Conservation (phyloP, 2,113 vertebrate genomes). For the Neopipo cinnamomea region DNA sequence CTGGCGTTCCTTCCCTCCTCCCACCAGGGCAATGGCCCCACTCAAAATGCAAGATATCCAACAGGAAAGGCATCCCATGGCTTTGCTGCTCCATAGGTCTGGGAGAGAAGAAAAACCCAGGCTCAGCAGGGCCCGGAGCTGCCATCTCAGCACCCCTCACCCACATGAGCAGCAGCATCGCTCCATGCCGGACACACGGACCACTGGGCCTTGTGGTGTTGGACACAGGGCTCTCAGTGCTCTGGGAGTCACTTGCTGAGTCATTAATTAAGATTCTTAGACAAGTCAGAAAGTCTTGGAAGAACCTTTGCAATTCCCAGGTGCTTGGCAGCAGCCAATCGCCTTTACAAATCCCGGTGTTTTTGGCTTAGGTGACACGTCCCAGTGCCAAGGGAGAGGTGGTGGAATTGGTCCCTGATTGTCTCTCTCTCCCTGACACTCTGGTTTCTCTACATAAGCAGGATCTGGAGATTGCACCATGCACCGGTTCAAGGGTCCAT, state of each 20-base stretch:
- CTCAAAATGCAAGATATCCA: slow-evolving; percentile 2
- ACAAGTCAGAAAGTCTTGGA: not conserved
- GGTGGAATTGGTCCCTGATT: not conserved
- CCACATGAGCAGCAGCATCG: fast-evolving
- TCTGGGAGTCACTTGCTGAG: not conserved
- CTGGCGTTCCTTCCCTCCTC: slow-evolving; percentile 64
- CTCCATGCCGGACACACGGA: fast-evolving
- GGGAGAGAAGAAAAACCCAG: not conserved
- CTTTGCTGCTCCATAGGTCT: not conserved
- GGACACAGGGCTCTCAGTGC: not conserved
- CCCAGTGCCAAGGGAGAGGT: not conserved
- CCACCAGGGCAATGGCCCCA: not conserved
- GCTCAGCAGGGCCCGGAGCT: fast-evolving
- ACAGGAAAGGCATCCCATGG: not conserved
- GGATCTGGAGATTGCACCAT: not conserved
- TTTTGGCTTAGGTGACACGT: not conserved
- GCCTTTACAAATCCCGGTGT: not conserved
- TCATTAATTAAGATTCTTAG: not conserved
- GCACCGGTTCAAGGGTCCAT: fast-evolving
- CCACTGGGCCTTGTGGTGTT: fast-evolving
- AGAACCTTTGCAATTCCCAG: not conserved
- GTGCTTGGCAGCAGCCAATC: not conserved
- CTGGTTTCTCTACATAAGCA: not conserved
- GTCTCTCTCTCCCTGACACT: not conserved
- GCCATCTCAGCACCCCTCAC: not conserved